Evolutionary conservation across 2,888 invertebrate genomes (phyloP).

Genomic region (Tridacna gigas): DNA sequence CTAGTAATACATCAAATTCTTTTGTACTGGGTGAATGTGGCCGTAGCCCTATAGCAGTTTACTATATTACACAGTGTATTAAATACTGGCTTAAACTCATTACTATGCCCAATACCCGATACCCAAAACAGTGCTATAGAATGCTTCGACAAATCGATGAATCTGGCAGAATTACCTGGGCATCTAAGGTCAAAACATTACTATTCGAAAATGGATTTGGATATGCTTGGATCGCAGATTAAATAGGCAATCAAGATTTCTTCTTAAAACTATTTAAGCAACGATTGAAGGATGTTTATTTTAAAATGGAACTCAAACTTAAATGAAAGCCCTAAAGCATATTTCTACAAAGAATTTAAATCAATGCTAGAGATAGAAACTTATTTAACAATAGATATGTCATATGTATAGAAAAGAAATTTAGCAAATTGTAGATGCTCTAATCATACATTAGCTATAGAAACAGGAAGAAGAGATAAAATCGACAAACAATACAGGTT

Average conservation of each 20-base stretch:
- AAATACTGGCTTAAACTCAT: constrained; percentile 28
- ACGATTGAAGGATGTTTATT: neutral
- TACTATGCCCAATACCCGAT: constrained; percentile 26
- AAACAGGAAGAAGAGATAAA: too few species aligned
- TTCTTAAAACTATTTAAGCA: neutral
- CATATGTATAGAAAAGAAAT: too few species aligned
- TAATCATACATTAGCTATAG: too few species aligned
- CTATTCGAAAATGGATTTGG: constrained; percentile 41
- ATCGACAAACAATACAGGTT: too few species aligned
- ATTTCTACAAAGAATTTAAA: neutral
- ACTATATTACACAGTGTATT: constrained; percentile 29
- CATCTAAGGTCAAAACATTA: constrained; percentile 22
- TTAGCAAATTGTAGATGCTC: too few species aligned
- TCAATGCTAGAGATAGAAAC: neutral
- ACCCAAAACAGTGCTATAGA: constrained; percentile 32
- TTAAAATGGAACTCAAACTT: neutral
- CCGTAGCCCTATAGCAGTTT: neutral
- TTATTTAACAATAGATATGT: too few species aligned
- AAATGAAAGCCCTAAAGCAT: neutral
- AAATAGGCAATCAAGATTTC: neutral
- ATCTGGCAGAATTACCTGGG: constrained; percentile 28
- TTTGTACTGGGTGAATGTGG: constrained; percentile 23
- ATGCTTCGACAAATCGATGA: constrained; percentile 32
- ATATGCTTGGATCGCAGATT: neutral
- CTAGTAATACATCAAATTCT: neutral